phyloP scores from a whole-genome alignment of 2,888 invertebrate species.

The Acronicta aceris region DNA sequence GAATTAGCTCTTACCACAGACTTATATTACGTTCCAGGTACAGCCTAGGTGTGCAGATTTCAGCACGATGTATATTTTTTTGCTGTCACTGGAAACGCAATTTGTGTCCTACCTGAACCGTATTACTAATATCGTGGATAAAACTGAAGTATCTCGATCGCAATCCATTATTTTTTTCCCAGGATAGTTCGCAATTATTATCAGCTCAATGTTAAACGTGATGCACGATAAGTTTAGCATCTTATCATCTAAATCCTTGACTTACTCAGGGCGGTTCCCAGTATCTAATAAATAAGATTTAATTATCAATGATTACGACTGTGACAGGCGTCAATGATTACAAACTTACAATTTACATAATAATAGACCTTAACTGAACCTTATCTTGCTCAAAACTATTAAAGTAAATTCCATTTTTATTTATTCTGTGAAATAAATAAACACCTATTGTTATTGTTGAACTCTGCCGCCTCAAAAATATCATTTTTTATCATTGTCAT shows the following conservation, averaged over 20 bases:
- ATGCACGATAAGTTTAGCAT: constrained; percentile 77
- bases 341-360: constrained; percentile 60
- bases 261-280: constrained; percentile 78
- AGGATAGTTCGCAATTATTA: constrained; percentile 45
- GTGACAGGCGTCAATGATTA: constrained; percentile 64
- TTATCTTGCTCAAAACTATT: constrained; percentile 24
- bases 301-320: constrained; percentile 68
- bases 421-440: constrained; percentile 10
- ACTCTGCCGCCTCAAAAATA: constrained; percentile 8
- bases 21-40: too few relatives aligned
- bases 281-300: constrained; percentile 61
- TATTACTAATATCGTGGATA: constrained; percentile 7
- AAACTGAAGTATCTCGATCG: constrained; percentile 35
- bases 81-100: too few relatives aligned
- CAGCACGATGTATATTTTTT: too few relatives aligned
- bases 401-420: constrained; percentile 17
- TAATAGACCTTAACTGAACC: constrained; percentile 48
- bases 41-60: too few relatives aligned
- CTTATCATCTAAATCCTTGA: constrained; percentile 74
- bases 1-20: too few relatives aligned
- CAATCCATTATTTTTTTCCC: constrained; percentile 46
- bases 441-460: neutral
- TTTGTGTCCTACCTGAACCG: neutral
- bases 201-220: constrained; percentile 64
- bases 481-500: constrained; percentile 23